Percentiles rank a stretch among this genome's conserved stretches.
These are phyloP conservation scores for Toxostoma redivivum DNA, from an alignment of 2,113 vertebrate genomes.

Conservation along the genomic window DNA sequence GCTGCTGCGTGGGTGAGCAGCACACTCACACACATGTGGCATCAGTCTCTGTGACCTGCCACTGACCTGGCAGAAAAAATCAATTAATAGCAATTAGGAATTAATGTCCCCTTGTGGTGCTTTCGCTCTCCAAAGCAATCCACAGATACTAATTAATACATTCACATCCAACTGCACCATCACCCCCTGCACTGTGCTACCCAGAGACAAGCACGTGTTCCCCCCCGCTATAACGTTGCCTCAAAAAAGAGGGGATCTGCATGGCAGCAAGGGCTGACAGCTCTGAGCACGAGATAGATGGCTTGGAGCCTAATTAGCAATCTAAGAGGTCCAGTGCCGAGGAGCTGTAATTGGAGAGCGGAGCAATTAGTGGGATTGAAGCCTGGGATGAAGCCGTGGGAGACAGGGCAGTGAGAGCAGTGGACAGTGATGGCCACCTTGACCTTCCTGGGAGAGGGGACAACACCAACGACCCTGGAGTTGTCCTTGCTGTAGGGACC, in stretches of 20 bases:
- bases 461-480: background rate
- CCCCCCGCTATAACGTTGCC: background rate
- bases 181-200: background rate
- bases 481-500: rapidly evolving
- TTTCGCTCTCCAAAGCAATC: background rate
- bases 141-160: background rate
- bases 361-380: background rate
- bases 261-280: background rate
- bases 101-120: background rate
- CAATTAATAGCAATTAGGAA: conserved; percentile 32
- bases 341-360: background rate
- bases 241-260: background rate
- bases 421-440: background rate
- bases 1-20: background rate
- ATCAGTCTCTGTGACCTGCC: background rate
- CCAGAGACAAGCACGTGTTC: background rate
- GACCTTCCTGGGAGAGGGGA: background rate
- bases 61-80: background rate
- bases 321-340: background rate
- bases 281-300: background rate
- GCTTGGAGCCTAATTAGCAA: background rate
- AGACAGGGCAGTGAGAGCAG: background rate
- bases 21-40: background rate
- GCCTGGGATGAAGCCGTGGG: background rate
- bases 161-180: background rate